Percentiles rank a stretch among this genome's conserved stretches.
These are phyloP conservation scores for Laodelphax striatellus DNA, from an alignment of 1,140 invertebrate species.

Conservation along the genomic window DNA sequence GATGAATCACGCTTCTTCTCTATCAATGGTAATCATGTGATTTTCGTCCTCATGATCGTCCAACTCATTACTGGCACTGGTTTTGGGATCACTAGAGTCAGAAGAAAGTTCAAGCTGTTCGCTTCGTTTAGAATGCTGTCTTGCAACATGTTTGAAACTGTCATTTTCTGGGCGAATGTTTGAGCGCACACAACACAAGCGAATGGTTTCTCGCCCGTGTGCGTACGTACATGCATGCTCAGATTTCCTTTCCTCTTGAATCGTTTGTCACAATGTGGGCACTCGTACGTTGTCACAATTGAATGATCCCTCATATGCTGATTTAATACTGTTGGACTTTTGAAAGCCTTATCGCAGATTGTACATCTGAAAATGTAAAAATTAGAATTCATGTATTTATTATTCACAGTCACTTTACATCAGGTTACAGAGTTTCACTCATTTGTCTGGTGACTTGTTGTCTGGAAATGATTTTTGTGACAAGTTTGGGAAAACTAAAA, in stretches of 20 bases:
- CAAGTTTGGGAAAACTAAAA: no score
- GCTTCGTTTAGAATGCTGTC: background rate
- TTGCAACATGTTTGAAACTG: background rate
- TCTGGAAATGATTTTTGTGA: no score
- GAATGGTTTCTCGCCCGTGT: background rate
- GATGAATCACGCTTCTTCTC: no score
- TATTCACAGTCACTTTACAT: no score
- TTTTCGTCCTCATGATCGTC: no score
- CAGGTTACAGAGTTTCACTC: no score
- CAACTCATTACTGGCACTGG: no score
- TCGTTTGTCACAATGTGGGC: background rate
- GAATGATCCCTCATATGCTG: background rate
- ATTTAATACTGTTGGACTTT: background rate
- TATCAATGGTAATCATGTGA: no score
- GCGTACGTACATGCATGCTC: background rate
- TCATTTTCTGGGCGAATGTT: background rate
- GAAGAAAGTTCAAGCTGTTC: no score
- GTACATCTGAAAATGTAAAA: background rate
- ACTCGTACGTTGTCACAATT: background rate
- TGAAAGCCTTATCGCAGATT: background rate
- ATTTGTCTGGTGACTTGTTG: no score
- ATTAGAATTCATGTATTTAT: no score
- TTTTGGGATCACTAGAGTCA: no score
- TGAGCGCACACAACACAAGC: background rate
- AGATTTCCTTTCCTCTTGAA: background rate